Conservation (phyloP, 2,113 vertebrate species). For the Martes martes region DNA sequence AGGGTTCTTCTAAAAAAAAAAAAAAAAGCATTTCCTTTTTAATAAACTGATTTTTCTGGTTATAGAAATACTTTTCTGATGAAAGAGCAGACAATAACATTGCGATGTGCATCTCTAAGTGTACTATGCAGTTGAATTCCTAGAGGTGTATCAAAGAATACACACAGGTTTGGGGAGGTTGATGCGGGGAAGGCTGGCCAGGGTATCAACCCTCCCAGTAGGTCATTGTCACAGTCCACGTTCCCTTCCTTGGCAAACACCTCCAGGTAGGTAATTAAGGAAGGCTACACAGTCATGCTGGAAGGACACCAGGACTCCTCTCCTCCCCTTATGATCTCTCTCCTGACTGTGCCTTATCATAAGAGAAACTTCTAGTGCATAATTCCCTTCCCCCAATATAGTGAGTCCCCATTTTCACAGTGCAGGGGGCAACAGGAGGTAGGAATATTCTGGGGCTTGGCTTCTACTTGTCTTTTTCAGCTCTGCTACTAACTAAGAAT, state of each 20-base stretch:
- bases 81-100: background rate
- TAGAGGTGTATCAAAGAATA: background rate
- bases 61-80: background rate
- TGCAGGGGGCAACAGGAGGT: background rate
- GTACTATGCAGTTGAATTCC: background rate
- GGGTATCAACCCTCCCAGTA: rapidly evolving
- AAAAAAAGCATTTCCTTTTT: background rate
- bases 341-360: background rate
- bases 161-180: background rate
- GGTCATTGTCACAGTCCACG: background rate
- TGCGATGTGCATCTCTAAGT: background rate
- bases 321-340: background rate
- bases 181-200: background rate
- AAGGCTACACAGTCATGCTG: no score
- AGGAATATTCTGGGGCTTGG: background rate
- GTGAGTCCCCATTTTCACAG: background rate
- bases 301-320: background rate
- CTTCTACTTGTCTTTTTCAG: background rate
- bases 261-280: background rate
- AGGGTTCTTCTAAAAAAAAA: no score
- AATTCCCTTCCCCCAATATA: background rate
- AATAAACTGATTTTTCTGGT: background rate
- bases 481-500: background rate
- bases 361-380: background rate
- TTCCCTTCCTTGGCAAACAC: background rate